These are phyloP conservation scores for Carpatolechia fugitivella DNA, from an alignment of 2,888 invertebrate genomes.

Conservation along the genomic window DNA sequence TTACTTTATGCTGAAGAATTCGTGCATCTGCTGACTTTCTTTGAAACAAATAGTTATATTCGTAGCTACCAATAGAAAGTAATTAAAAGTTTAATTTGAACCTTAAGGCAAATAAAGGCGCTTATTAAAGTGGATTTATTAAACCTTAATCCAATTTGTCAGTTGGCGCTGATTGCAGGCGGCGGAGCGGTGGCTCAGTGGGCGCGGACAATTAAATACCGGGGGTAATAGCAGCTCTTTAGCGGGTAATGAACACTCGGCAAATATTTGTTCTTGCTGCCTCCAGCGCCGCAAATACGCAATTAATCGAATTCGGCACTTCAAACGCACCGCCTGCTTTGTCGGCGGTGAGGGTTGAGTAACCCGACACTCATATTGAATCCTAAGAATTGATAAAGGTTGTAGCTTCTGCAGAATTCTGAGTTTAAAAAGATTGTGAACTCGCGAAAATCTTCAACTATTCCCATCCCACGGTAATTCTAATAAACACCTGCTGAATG, in stretches of 20 bases:
- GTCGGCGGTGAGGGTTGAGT: slow-evolving; percentile 55
- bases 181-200: slow-evolving; percentile 20
- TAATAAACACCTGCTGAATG: slow-evolving; percentile 26
- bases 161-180: slow-evolving; percentile 22
- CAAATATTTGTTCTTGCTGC: slow-evolving; percentile 76
- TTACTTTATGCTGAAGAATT: no score
- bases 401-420: slow-evolving; percentile 22
- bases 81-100: neutral
- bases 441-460: slow-evolving; percentile 45
- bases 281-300: slow-evolving; percentile 63
- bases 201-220: slow-evolving; percentile 50
- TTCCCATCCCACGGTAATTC: slow-evolving; percentile 45
- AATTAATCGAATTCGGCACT: slow-evolving; percentile 78
- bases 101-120: neutral
- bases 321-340: slow-evolving; percentile 72
- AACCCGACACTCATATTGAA: slow-evolving; percentile 66
- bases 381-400: slow-evolving; percentile 18
- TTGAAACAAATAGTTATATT: no score
- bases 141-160: slow-evolving; percentile 19
- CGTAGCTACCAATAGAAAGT: neutral
- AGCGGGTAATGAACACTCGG: slow-evolving; percentile 55
- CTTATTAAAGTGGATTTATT: slow-evolving; percentile 12
- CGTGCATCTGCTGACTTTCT: no score
- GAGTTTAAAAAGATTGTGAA: neutral
- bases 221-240: slow-evolving; percentile 64